Base-by-base conservation (phyloP, 2,113 vertebrate species). In the Orycteropus afer region DNA sequence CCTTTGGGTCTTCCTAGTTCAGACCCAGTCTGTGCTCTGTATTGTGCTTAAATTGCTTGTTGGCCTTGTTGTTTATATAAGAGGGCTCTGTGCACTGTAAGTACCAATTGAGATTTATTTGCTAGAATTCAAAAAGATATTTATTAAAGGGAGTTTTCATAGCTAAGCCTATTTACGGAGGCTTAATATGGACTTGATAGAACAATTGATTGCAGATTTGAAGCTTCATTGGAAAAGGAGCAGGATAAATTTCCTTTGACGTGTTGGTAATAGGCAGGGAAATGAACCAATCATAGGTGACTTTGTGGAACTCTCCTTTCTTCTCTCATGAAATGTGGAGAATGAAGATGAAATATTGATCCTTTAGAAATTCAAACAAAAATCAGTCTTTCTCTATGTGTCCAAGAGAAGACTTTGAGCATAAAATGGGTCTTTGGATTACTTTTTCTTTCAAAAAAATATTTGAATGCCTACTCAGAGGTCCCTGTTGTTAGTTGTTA, bases 21-120 rank as follows among this genome's bases (percentile, higher is more conserved):
- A 12, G 5, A 25, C 1, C 7, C 17, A 8, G 23, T 0, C 0
- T 7, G 61, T 29, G 57, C 18, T 9, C 49, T 0, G 22, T 0
- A 25, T 4, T 7, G 15, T 3, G 0, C 23, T 29, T 13, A 13
- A 6, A 27, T 5, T 8, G 2, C 25, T 5, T 2, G 7, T 25
- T 3, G n/a, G 4, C 10, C 5, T 1, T 7, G 5, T 53, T 57
- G 74, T 9, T 73, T 74, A 12, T 2, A 8, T 7, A 9, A 51
- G 53, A 32, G 10, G 25, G 79, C 3, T 2, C 15, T 1, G 0
- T 5, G 3, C 4, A 2, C 23, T 2, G 1, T 25, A 13, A 23
- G 32, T 5, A 34, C 25, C 23, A 2, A 51, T 6, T 49, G 17
- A 14, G 5, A 2, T 3, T 32, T n/a, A 23, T 22, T 29, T 67